These are phyloP conservation scores for Hypotaenidia okinawae DNA, from an alignment of 2,797 vertebrate species.

Conservation along the genomic window DNA sequence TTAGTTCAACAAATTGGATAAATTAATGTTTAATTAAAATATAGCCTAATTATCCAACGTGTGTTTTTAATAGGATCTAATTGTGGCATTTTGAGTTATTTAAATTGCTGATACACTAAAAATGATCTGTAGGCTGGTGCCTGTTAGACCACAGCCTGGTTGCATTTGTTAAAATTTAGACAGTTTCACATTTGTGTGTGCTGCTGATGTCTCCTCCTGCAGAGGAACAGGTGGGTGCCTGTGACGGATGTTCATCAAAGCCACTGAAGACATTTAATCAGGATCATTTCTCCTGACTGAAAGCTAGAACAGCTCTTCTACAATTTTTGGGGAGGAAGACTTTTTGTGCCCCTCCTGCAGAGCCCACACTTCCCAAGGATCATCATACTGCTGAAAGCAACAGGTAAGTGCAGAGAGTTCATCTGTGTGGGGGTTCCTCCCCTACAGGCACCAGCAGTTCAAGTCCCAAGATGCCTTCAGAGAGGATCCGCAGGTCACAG, in stretches of 20 bases:
- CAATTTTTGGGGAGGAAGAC: neutral
- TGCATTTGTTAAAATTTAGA: neutral
- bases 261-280: neutral
- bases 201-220: neutral
- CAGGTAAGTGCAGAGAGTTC: neutral
- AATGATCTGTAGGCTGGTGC: neutral
- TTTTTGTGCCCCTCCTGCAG: neutral
- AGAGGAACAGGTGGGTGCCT: neutral
- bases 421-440: neutral
- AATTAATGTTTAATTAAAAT: conserved; percentile 3
- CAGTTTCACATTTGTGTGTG: neutral
- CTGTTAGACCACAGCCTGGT: neutral
- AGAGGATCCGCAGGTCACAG: neutral
- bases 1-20: conserved; percentile 6
- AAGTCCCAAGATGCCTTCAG: neutral
- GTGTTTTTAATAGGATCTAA: neutral
- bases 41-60: neutral
- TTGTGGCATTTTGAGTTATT: neutral
- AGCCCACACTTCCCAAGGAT: neutral
- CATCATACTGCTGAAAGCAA: neutral
- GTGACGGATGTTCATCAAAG: neutral
- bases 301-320: neutral
- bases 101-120: neutral
- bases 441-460: neutral
- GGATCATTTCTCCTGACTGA: neutral